Evolutionary conservation across 2,888 invertebrate genomes (phyloP).

Genomic region (Ceratothoa steindachneri): DNA sequence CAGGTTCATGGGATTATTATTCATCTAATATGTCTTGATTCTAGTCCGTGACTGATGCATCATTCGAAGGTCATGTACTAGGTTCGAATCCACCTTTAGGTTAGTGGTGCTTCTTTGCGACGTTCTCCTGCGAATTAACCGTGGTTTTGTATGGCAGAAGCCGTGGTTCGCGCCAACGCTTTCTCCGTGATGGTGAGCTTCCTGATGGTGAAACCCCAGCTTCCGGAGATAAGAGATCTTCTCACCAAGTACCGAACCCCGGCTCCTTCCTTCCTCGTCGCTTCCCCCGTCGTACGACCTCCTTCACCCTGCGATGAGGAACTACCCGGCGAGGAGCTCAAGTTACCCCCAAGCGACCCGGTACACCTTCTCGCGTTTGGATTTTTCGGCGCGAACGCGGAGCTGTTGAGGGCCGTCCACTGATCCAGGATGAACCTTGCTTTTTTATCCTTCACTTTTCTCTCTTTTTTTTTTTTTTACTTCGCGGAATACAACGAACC

Average conservation of each 20-base stretch:
- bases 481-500: no score
- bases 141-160: constrained; percentile 27
- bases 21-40: no score
- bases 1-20: no score
- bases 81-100: no score
- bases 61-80: no score
- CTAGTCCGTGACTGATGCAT: no score
- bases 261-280: constrained; percentile 8
- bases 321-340: constrained; percentile 27
- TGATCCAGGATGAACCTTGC: no score
- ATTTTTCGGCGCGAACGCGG: no score
- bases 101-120: no score
- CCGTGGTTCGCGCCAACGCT: constrained; percentile 45
- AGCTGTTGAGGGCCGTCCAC: no score
- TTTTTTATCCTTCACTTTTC: neutral
- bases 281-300: constrained; percentile 19
- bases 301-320: constrained; percentile 31
- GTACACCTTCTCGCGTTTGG: neutral
- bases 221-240: constrained; percentile 33
- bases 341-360: neutral
- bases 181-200: constrained; percentile 45
- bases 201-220: constrained; percentile 40
- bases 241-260: constrained; percentile 31
- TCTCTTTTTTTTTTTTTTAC: neutral
- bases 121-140: no score